Base-by-base conservation (phyloP, 2,113 vertebrate genomes). In the Poecile atricapillus region DNA sequence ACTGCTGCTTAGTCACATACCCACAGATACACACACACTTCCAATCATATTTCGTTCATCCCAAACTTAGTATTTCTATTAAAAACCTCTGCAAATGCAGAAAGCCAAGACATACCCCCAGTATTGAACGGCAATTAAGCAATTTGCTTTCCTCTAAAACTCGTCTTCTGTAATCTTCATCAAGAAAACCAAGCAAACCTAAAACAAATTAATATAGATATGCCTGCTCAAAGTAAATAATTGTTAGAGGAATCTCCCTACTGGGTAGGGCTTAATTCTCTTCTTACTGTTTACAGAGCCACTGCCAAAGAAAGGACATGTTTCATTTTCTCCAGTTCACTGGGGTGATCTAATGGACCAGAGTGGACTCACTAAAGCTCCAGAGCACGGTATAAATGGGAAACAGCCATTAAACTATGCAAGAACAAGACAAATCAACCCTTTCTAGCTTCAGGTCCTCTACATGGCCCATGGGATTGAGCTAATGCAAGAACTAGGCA, bases 321-420 rank as follows among this genome's bases (percentile, higher is more conserved):
- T 90, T 95, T 94, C 88, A 95, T 96, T 97, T 96, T 93, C 92
- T 96, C 82, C 95, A 96, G 93, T 93, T 93, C 94, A 97, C 20
- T 95, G 92, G 73, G 95, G 83, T 83, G 85, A 94, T 81, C 95
- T 95, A 83, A 97, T 89, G 92, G 93, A 82, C 35, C 12, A 24
- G 53, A 95, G 91, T 35, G 93, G 87, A 44, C 75, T 73, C 53
- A 24, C 81, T 84, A 30, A 59, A 91, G 93, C 93, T 96, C 94
- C 27, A 76, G 75, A 91, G 89, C 89, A 83, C 1, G 33, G 81
- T 83, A 87, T 43, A 96, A 95, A 95, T 77, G 87, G 93, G 87
- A 58, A 95, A 12, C 53, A 65, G 87, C 77, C 93, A 94, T 95
- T 20, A 95, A 70, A 69, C 84, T 76, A 65, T 35, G 53, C 74